Conservation (phyloP, 2,888 invertebrate genomes). For the Xestia c-nigrum region DNA sequence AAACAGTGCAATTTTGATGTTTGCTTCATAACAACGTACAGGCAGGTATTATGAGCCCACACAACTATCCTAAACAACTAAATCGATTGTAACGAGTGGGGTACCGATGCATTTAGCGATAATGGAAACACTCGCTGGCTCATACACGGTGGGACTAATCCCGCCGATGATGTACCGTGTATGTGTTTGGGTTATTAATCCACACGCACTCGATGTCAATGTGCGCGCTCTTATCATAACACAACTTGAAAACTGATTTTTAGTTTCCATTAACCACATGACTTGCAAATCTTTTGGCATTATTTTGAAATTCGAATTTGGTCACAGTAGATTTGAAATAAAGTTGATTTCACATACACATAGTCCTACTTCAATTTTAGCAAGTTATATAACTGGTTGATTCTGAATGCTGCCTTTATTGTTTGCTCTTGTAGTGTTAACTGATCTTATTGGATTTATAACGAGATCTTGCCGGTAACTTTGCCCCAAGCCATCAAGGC, state of each 20-base stretch:
- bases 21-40: neutral
- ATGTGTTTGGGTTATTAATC: too few species aligned
- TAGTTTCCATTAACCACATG: neutral
- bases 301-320: slow-evolving; percentile 10
- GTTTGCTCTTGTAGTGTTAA: slow-evolving; percentile 12
- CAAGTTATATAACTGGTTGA: neutral
- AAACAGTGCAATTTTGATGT: neutral
- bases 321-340: neutral
- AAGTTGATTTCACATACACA: neutral
- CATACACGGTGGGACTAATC: slow-evolving; percentile 4
- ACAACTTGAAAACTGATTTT: slow-evolving; percentile 4
- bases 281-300: neutral
- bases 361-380: neutral
- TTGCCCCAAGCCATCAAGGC: slow-evolving; percentile 10
- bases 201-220: too few species aligned
- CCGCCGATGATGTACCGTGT: too few species aligned
- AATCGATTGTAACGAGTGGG: slow-evolving; percentile 34
- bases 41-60: slow-evolving; percentile 9
- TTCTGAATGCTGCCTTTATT: neutral
- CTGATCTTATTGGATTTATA: slow-evolving; percentile 46
- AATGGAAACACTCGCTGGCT: slow-evolving; percentile 31
- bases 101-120: slow-evolving; percentile 44
- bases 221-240: neutral
- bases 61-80: slow-evolving; percentile 34
- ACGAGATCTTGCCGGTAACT: slow-evolving; percentile 15